Percentiles rank a stretch among this genome's conserved stretches.
phyloP scores from a whole-genome alignment of 2,797 vertebrate species.

The Dryobates pubescens region DNA sequence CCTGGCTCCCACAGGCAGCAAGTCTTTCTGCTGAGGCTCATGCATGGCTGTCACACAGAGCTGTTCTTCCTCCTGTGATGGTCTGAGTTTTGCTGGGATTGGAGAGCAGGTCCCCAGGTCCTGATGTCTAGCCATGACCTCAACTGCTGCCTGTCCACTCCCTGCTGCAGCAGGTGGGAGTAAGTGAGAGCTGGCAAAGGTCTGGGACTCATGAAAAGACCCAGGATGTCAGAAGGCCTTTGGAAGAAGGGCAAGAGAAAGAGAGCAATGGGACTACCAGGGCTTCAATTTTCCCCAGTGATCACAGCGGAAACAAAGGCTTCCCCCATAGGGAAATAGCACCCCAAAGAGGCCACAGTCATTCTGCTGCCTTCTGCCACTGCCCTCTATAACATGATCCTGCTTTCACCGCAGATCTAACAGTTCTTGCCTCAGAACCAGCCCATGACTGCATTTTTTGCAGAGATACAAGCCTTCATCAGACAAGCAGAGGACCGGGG shows the following conservation, averaged over 20 bases:
- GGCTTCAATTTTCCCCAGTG: not conserved
- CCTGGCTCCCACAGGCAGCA: not conserved
- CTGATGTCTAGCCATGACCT: not conserved
- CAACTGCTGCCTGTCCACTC: not conserved
- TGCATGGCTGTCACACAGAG: not conserved
- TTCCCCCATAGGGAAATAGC: rapidly evolving
- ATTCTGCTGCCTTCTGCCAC: not conserved
- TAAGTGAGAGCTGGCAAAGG: not conserved
- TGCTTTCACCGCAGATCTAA: not conserved
- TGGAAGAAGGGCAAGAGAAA: not conserved
- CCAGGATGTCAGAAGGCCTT: not conserved
- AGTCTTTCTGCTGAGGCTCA: not conserved
- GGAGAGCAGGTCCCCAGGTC: not conserved
- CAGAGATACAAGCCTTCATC: not conserved
- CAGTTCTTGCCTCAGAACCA: not conserved
- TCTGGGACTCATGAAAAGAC: not conserved
- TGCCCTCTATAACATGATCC: not conserved
- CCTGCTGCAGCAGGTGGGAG: not conserved
- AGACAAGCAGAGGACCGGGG: not conserved
- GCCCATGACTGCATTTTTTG: not conserved
- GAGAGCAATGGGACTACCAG: not conserved
- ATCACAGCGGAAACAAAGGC: not conserved
- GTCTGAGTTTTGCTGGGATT: not conserved
- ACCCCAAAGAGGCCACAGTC: not conserved
- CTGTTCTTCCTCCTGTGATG: not conserved